These are phyloP conservation scores for Chelon labrosus DNA, from an alignment of 2,797 vertebrate genomes.

Conservation along the genomic window DNA sequence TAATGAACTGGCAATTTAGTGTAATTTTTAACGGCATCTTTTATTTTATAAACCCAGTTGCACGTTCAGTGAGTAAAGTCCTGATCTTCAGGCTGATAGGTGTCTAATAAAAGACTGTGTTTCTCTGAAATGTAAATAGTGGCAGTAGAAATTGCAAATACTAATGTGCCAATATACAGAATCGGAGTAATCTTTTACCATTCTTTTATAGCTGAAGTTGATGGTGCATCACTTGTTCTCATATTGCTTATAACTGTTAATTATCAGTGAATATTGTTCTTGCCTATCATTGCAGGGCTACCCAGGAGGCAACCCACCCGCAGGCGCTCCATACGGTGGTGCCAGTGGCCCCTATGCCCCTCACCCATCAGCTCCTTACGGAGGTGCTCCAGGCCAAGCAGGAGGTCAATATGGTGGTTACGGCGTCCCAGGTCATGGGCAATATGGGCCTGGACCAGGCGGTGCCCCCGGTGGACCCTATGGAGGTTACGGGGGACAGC, in stretches of 20 bases:
- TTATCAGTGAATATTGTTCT: neutral
- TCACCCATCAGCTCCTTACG: constrained; percentile 63
- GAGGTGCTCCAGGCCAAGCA: constrained; percentile 47
- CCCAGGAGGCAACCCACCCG: constrained; percentile 63
- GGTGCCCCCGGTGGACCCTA: constrained; percentile 78
- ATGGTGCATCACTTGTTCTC: neutral
- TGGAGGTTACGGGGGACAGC: constrained; percentile 81
- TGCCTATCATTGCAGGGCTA: constrained; percentile 71
- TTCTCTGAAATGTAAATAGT: neutral
- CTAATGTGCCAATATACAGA: neutral
- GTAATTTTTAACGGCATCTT: no score
- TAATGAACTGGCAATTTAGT: neutral
- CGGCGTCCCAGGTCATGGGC: constrained; percentile 64
- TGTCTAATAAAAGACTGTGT: neutral
- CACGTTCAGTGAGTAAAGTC: neutral
- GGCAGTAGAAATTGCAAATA: neutral
- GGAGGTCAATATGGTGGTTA: constrained; percentile 68
- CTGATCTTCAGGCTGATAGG: neutral
- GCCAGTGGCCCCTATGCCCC: constrained; percentile 49
- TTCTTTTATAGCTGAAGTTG: neutral
- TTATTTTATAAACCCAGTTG: neutral
- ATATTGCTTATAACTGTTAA: neutral
- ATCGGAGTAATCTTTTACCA: neutral
- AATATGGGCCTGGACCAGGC: constrained; percentile 67
- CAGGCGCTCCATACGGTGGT: constrained; percentile 70